These are phyloP conservation scores for Propithecus deckenii DNA, from an alignment of 2,797 vertebrate genomes.

Conservation along the genomic window DNA sequence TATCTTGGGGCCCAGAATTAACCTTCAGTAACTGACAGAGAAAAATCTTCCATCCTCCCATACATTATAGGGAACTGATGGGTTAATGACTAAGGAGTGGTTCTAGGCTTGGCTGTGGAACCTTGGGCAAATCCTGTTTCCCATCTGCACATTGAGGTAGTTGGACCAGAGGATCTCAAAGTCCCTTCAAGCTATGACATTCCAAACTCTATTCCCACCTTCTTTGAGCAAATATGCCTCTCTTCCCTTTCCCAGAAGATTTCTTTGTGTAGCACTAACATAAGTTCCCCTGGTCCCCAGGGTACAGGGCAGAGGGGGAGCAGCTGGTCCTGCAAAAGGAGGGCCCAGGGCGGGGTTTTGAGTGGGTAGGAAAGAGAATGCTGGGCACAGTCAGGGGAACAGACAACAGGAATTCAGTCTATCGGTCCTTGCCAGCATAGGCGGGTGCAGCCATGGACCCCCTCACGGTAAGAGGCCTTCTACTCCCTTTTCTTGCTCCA, in stretches of 20 bases:
- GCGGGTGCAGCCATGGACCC: constrained; percentile 59
- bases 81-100: neutral
- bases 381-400: neutral
- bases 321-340: constrained; percentile 69
- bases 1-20: neutral
- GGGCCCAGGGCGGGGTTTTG: constrained; percentile 41
- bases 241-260: constrained; percentile 49
- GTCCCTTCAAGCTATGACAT: neutral
- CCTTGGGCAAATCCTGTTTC: neutral
- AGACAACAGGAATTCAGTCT: neutral
- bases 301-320: constrained; percentile 50
- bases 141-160: neutral
- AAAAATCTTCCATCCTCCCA: neutral
- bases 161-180: neutral
- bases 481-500: neutral
- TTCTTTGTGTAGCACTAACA: neutral
- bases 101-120: neutral
- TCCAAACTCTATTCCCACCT: neutral
- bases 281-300: neutral
- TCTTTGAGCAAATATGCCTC: neutral
- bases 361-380: neutral
- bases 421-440: neutral
- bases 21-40: neutral
- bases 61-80: neutral
- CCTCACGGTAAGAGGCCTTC: constrained; percentile 60